Percentiles rank a stretch among this genome's conserved stretches.
Evolutionary conservation across 92 coral and sea anemone genomes (phyloP).

Genomic region (Heteractis magnifica): DNA sequence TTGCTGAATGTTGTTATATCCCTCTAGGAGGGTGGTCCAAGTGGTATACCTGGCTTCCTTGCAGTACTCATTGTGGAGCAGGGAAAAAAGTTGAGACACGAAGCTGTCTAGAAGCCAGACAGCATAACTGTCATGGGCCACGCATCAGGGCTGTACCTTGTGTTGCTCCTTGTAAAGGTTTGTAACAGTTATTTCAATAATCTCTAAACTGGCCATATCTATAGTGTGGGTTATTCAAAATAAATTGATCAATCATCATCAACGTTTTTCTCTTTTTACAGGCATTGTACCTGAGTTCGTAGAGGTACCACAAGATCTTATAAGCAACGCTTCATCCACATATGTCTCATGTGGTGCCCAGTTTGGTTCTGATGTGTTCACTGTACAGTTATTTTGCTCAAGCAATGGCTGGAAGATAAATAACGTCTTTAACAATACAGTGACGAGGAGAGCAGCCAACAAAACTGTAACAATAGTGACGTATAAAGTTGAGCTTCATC

Average conservation of each 20-base stretch:
- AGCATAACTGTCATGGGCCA: not conserved
- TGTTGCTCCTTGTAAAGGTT: slow-evolving; percentile 9
- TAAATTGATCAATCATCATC: not conserved
- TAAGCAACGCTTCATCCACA: not conserved
- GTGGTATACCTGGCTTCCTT: not conserved
- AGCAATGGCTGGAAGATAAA: not conserved
- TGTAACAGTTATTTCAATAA: not conserved
- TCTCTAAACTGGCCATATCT: not conserved
- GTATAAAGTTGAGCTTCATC: slow-evolving; percentile 1
- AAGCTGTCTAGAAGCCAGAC: slow-evolving; percentile 13
- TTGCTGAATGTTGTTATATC: no score
- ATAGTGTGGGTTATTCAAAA: not conserved
- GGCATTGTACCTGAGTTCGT: not conserved
- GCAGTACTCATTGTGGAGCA: slow-evolving; percentile 2
- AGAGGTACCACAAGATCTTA: not conserved
- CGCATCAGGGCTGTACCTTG: slow-evolving; percentile 14
- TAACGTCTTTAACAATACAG: not conserved
- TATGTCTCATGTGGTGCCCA: not conserved
- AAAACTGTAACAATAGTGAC: not conserved
- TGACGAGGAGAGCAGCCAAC: not conserved
- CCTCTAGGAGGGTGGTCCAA: not conserved
- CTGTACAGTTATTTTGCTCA: not conserved
- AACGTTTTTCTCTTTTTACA: not conserved
- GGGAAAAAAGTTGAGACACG: slow-evolving; percentile 7
- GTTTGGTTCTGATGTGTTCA: not conserved